Percentiles rank a stretch among this genome's conserved stretches.
These are phyloP conservation scores for Momotus momota DNA, from an alignment of 2,797 vertebrate species.

Conservation along the genomic window DNA sequence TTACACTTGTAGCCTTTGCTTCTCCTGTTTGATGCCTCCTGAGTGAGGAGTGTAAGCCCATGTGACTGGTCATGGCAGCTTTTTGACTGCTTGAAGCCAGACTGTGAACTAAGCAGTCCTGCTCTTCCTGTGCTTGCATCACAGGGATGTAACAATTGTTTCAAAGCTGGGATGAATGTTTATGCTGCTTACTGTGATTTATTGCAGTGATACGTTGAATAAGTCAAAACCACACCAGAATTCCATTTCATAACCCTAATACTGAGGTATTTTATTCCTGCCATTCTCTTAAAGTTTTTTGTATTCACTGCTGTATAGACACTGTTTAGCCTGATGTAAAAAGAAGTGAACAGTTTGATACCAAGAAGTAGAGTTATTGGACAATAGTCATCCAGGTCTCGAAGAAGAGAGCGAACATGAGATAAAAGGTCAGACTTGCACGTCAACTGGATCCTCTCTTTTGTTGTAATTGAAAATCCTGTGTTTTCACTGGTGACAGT, in stretches of 20 bases:
- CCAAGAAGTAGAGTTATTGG: background rate
- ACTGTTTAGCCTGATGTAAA: background rate
- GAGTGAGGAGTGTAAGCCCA: background rate
- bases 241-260: background rate
- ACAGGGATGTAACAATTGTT: background rate
- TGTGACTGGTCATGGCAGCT: background rate
- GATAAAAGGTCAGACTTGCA: background rate
- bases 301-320: background rate
- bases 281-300: background rate
- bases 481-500: background rate
- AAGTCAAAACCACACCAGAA: background rate
- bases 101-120: background rate
- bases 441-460: background rate
- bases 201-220: background rate
- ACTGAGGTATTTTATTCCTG: background rate
- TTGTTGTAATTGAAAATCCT: background rate
- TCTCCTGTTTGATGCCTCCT: background rate
- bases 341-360: background rate
- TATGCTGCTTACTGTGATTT: background rate
- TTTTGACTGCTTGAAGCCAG: background rate
- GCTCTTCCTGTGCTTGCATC: fast-evolving
- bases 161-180: background rate
- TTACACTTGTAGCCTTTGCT: background rate
- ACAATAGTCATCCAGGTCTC: background rate
- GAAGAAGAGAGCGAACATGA: background rate